Base-by-base conservation (phyloP, 2,113 vertebrate genomes). In the Tretioscincus oriximinensis region DNA sequence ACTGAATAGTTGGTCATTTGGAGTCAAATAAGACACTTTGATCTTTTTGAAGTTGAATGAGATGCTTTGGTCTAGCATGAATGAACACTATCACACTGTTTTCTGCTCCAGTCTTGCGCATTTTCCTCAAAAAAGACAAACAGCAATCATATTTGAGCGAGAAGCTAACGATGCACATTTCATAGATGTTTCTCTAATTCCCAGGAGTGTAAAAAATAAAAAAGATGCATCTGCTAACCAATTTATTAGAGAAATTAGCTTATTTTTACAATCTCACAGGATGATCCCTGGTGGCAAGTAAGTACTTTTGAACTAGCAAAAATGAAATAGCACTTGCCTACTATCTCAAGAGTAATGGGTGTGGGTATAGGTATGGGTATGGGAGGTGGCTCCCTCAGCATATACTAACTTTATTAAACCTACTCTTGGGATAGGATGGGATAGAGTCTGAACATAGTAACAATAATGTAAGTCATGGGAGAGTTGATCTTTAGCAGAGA, bases 321-420 rank as follows among this genome's bases (percentile, higher is more conserved):
- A 14, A 80, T 67, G 78, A 80, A 80, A 71, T 69, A 72, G 68
- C 11, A 49, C 54, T 80, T 49, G 68, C 22, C 78, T 63, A 68
- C 16, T 41, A 49, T 80, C 24, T 72, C 77, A 35, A 63, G 68
- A 71, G 71, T 63, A 64, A 2, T 29, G 20, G n/a, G 41, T 24
- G n/a, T 41, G 20, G n/a, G 14, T 21, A 1, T 21, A 63, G 35
- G 49, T 14, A 54, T 14, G 3, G 51, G 35, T 41, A 5, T 41
- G 35, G 35, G 35, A 5, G 35, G 35, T 41, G 35, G 35, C 35
- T 4, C 35, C 35, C 35, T 41, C 35, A 41, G 35, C 35, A 41
- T 68, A 51, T 26, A 41, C 51, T 69, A 41, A 80, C 14, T 20
- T 80, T 69, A 80, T 54, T 41, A 80, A 72, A 64, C 29, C 41